Percentiles rank a stretch among this genome's conserved stretches.
phyloP scores from a whole-genome alignment of 2,797 vertebrate species.

The Hemitrygon akajei region DNA sequence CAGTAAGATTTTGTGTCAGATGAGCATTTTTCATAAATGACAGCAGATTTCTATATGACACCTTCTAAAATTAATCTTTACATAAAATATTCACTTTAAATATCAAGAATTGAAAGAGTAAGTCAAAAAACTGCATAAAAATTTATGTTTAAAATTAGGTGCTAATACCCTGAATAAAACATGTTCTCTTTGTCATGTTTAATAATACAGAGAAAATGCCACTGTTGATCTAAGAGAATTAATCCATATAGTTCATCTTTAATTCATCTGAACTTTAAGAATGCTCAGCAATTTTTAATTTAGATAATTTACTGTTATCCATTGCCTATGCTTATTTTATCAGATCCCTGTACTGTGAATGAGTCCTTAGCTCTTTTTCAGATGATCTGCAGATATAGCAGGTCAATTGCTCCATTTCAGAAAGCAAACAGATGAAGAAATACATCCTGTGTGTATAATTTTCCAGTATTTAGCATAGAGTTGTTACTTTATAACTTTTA shows the following conservation, averaged over 20 bases:
- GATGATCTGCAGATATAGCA: neutral
- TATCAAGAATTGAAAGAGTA: constrained; percentile 19
- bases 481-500: neutral
- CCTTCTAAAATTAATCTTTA: neutral
- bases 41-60: neutral
- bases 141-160: constrained; percentile 28
- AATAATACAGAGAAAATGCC: constrained; percentile 68
- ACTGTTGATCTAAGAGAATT: constrained; percentile 65
- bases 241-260: constrained; percentile 69
- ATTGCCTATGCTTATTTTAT: constrained; percentile 54
- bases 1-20: neutral
- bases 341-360: constrained; percentile 44
- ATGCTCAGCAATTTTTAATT: constrained; percentile 66
- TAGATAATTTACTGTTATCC: constrained; percentile 59
- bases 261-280: constrained; percentile 70
- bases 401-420: constrained; percentile 21
- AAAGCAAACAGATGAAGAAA: constrained; percentile 14
- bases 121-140: constrained; percentile 12
- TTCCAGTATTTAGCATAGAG: neutral
- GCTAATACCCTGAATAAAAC: constrained; percentile 62
- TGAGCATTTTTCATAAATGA: neutral
- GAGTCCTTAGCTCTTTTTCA: neutral
- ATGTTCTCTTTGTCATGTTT: constrained; percentile 65
- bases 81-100: constrained; percentile 37
- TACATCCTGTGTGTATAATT: neutral